phyloP scores from a whole-genome alignment of 2,797 vertebrate genomes.

The Ara ararauna region DNA sequence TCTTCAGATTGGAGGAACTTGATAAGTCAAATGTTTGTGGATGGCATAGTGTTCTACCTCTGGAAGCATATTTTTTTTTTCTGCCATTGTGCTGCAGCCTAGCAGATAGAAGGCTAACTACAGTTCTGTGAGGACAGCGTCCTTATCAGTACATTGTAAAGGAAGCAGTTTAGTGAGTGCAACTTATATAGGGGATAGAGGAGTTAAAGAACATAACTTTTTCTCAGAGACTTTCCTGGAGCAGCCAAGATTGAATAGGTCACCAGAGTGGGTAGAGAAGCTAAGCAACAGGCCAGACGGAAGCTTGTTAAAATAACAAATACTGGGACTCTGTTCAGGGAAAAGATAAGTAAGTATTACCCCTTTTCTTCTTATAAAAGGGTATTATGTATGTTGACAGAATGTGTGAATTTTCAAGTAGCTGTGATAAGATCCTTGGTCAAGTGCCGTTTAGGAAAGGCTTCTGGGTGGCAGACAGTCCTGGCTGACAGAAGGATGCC shows the following conservation, averaged over 20 bases:
- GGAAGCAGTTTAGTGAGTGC: background rate
- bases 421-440: background rate
- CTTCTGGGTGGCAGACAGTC: background rate
- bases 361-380: background rate
- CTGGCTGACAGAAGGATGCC: background rate
- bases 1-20: background rate
- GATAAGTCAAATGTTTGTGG: background rate
- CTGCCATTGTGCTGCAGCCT: background rate
- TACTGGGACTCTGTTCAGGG: background rate
- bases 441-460: accelerated
- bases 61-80: background rate
- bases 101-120: background rate
- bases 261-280: background rate
- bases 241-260: background rate
- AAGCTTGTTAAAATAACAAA: constrained; percentile 2
- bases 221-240: background rate
- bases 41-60: background rate
- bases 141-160: background rate
- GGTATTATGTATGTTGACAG: background rate
- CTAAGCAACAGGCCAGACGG: background rate
- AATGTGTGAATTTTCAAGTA: background rate
- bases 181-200: background rate
- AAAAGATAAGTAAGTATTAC: background rate
- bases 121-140: background rate
- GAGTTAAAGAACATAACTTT: background rate